Conservation (phyloP, 2,797 vertebrate genomes). For the Carapus acus region DNA sequence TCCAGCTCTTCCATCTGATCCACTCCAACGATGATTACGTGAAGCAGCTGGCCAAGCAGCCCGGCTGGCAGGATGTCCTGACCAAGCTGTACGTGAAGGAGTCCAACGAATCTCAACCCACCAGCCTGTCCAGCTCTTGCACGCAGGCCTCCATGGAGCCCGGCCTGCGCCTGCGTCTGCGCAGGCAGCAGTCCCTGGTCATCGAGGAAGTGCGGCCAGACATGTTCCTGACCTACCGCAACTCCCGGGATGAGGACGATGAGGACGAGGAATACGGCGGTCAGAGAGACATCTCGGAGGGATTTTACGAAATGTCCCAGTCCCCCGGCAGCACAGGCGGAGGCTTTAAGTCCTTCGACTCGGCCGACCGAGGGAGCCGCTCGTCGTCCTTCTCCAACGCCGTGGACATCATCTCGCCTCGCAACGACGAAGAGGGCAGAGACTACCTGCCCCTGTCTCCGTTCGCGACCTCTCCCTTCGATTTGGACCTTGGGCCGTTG, state of each 20-base stretch:
- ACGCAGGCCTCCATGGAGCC: slow-evolving; percentile 56
- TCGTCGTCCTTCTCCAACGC: slow-evolving; percentile 76
- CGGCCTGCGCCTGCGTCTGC: no score
- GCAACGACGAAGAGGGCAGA: slow-evolving; percentile 61
- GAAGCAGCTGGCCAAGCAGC: slow-evolving; percentile 80
- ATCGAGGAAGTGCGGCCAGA: slow-evolving; percentile 51
- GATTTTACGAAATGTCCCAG: slow-evolving; percentile 77
- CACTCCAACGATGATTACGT: slow-evolving; percentile 82
- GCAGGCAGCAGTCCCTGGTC: slow-evolving; percentile 52
- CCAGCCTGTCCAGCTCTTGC: slow-evolving; percentile 60
- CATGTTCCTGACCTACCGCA: slow-evolving; percentile 59
- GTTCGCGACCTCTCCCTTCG: slow-evolving; percentile 79
- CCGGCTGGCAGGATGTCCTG: slow-evolving; percentile 91
- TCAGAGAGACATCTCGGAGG: slow-evolving; percentile 73
- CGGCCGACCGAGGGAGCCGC: slow-evolving; percentile 73
- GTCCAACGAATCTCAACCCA: slow-evolving; percentile 70
- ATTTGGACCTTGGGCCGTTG: slow-evolving; percentile 76
- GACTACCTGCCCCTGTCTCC: slow-evolving; percentile 87
- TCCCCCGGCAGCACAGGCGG: slow-evolving; percentile 64
- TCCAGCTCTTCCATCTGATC: slow-evolving; percentile 91
- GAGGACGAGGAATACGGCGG: slow-evolving; percentile 66
- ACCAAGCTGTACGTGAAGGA: slow-evolving; percentile 94
- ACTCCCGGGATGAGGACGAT: slow-evolving; percentile 63
- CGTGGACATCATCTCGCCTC: slow-evolving; percentile 58
- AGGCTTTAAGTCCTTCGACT: slow-evolving; percentile 81